Conservation (phyloP, 1,140 invertebrate species). For the Panonychus citri region DNA sequence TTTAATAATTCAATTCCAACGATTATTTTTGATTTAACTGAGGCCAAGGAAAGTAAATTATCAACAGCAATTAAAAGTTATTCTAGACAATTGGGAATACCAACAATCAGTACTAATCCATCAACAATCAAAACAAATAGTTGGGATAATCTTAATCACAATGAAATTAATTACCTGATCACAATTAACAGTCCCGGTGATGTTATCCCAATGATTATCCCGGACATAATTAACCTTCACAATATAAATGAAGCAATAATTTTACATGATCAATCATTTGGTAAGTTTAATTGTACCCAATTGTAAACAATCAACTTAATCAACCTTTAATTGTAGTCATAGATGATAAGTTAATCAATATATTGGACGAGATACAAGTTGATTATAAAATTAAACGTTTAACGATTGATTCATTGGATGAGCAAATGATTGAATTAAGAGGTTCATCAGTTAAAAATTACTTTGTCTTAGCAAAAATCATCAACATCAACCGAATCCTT, state of each 20-base stretch:
- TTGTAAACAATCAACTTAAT: too few relatives aligned
- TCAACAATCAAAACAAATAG: neutral
- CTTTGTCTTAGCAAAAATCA: neutral
- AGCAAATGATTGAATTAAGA: too few relatives aligned
- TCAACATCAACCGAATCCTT: neutral
- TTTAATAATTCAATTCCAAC: too few relatives aligned
- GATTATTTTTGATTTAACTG: neutral
- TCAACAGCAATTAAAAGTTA: constrained; percentile 62
- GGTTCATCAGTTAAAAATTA: neutral
- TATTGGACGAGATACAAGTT: too few relatives aligned
- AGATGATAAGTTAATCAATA: too few relatives aligned
- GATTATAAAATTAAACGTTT: too few relatives aligned
- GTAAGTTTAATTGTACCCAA: constrained; percentile 24
- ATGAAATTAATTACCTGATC: constrained; percentile 34
- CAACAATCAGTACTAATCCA: constrained; percentile 53
- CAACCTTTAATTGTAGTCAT: too few relatives aligned
- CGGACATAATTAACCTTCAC: constrained; percentile 48
- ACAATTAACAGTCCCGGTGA: constrained; percentile 55
- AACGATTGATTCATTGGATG: too few relatives aligned
- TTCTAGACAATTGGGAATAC: constrained; percentile 44
- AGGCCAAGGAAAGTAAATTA: constrained; percentile 18
- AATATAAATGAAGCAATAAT: constrained; percentile 75
- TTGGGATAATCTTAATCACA: neutral
- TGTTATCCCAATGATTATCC: constrained; percentile 49
- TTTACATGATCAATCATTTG: constrained; percentile 60